phyloP scores from a whole-genome alignment of 2,888 invertebrate genomes.

The Corbicula japonica region DNA sequence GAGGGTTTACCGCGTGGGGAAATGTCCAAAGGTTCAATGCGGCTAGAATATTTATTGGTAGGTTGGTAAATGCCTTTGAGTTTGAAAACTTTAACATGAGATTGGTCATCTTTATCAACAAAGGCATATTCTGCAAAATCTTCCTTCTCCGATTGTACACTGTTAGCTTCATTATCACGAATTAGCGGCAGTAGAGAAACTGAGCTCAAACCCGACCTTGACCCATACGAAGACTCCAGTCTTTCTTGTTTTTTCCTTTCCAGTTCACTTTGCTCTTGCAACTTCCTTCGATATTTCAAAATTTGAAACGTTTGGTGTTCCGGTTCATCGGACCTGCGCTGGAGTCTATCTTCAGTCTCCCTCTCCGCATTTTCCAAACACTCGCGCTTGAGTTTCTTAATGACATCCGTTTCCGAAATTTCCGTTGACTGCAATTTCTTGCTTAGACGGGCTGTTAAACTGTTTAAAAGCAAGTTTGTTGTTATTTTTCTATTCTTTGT shows the following conservation, averaged over 20 bases:
- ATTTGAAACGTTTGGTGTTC: conserved; percentile 60
- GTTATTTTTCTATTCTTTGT: conserved; percentile 56
- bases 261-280: conserved; percentile 63
- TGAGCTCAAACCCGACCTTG: conserved; percentile 60
- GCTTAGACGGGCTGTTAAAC: conserved; percentile 67
- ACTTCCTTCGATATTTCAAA: conserved; percentile 61
- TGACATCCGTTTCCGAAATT: too few species aligned
- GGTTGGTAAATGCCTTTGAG: conserved; percentile 70
- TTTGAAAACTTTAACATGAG: conserved; percentile 72
- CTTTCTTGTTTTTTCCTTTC: conserved; percentile 64
- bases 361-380: conserved; percentile 65
- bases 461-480: conserved; percentile 72
- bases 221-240: conserved; percentile 59
- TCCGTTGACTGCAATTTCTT: conserved; percentile 60
- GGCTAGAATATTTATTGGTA: conserved; percentile 69
- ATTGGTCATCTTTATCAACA: conserved; percentile 70
- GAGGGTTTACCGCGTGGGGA: conserved; percentile 28
- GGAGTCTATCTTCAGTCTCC: conserved; percentile 63
- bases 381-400: conserved; percentile 66
- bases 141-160: conserved; percentile 12
- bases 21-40: conserved; percentile 55
- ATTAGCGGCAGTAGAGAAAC: conserved; percentile 48
- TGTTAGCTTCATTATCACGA: conserved; percentile 8
- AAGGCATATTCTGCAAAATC: conserved; percentile 55
- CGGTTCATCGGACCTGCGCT: conserved; percentile 57